Conservation (phyloP, 1,140 invertebrate genomes). For the Drosophila kanapiae region DNA sequence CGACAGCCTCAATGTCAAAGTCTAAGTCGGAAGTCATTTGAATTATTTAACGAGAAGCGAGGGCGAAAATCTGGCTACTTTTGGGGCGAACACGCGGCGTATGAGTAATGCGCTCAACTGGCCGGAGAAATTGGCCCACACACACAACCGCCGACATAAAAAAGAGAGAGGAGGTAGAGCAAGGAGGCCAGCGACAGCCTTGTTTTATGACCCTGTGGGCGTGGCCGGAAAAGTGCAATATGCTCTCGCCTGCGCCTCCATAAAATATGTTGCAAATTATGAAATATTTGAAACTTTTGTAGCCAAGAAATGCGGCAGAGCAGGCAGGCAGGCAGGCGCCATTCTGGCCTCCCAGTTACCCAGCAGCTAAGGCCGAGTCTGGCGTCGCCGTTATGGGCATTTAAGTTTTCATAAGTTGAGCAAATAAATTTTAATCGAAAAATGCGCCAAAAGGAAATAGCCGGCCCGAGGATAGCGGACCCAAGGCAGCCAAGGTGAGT, state of each 20-base stretch:
- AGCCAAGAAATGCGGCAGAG: constrained; percentile 46
- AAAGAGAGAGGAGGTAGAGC: background rate
- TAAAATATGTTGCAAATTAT: constrained; percentile 82
- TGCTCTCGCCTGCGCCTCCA: constrained; percentile 45
- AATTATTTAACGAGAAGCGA: constrained; percentile 64
- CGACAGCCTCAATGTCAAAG: constrained; percentile 56
- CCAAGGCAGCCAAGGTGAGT: constrained; percentile 7
- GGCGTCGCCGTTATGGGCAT: constrained; percentile 69
- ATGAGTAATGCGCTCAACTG: constrained; percentile 31
- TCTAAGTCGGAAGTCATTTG: constrained; percentile 77
- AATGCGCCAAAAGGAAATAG: constrained; percentile 73
- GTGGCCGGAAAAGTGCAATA: constrained; percentile 51
- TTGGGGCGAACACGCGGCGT: constrained; percentile 15
- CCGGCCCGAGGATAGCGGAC: constrained; percentile 35
- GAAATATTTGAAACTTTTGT: constrained; percentile 78
- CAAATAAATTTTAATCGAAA: constrained; percentile 83
- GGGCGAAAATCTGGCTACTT: background rate
- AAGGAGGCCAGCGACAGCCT: background rate
- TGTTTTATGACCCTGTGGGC: constrained; percentile 29
- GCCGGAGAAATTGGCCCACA: constrained; percentile 13
- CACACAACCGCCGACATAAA: background rate
- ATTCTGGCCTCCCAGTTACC: constrained; percentile 4
- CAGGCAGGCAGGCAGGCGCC: constrained; percentile 30
- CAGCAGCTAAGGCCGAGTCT: background rate
- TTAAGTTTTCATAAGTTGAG: constrained; percentile 81